phyloP scores from a whole-genome alignment of 2,797 vertebrate species.

The Clangula hyemalis region DNA sequence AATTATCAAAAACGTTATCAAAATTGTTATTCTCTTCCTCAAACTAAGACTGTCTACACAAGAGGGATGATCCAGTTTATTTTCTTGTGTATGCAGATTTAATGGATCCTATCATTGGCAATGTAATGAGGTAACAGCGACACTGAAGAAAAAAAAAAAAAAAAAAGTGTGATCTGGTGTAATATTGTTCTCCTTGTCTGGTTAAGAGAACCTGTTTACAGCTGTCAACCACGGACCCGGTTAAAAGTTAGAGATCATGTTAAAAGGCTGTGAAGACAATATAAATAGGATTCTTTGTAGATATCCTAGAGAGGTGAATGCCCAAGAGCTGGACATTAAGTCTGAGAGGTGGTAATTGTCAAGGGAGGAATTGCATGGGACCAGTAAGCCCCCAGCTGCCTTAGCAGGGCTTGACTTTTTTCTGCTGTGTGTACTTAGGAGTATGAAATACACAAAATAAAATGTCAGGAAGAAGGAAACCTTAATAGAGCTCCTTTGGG shows the following conservation, averaged over 20 bases:
- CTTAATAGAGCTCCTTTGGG: background rate
- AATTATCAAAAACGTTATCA: slow-evolving; percentile 41
- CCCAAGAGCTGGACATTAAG: background rate
- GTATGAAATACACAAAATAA: background rate
- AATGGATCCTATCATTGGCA: background rate
- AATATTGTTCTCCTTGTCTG: background rate
- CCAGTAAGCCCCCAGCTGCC: background rate
- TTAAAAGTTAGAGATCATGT: background rate
- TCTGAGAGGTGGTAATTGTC: background rate
- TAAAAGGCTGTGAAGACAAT: background rate
- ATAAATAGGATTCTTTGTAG: background rate
- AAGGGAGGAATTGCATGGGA: background rate
- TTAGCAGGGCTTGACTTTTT: background rate
- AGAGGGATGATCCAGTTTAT: slow-evolving; percentile 35
- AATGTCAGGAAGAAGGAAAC: background rate
- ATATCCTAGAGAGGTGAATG: background rate
- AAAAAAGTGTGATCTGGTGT: background rate
- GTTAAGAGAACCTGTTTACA: background rate
- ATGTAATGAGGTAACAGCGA: background rate
- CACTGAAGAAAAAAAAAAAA: background rate
- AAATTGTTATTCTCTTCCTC: slow-evolving; percentile 9
- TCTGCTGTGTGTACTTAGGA: background rate
- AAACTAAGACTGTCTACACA: background rate
- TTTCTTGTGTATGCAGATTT: background rate
- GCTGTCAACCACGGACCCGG: background rate